Base-by-base conservation (phyloP, 2,113 vertebrate genomes). In the Glaucomys volans region DNA sequence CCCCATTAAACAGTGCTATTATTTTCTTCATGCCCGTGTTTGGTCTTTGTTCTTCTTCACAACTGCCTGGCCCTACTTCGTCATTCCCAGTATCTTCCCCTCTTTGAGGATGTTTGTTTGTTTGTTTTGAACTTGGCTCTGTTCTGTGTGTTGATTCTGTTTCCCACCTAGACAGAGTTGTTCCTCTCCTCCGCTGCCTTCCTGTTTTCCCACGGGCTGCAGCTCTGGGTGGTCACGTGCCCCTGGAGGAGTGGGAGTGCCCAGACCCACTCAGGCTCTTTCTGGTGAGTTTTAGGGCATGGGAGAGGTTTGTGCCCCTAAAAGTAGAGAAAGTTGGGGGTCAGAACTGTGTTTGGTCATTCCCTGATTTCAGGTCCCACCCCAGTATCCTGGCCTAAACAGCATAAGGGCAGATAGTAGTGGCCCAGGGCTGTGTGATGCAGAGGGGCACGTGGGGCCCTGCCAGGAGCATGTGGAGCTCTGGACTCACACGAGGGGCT, bases 371-470 rank as follows among this genome's bases (percentile, higher is more conserved):
- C 30, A 52, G 82, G 18, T 7, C 35, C 40, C n/a, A 35, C 32
- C 30, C 1, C 1, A 1, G 1, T 1, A 10, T 76, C 16, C n/a
- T 6, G 24, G 59, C 32, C 59, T 62, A 3, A 24, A 62, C 9
- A 62, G 59, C 8, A 28, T 62, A 28, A 62, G 59, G 24, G 59
- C 24, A 62, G 57, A 2, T 28, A 62, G 22, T 9, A 2, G 22
- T 59, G 57, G 57, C 57, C 20, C 57, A 59, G 22, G 57, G 57
- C 57, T 59, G 57, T 59, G 22, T 20, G 54, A 57, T 22, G 20
- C 20, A 57, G 54, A 57, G 54, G 57, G 57, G 22, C 22, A 24
- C 7, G 57, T 59, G 57, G 22, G 57, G 20, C 20, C 22, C 22
- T 24, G 20, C 57, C 20, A n/a, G n/a, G 22, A 54, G 57, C 57